Conservation (phyloP, 2,888 invertebrate species). For the Dorcus parallelipipedus region DNA sequence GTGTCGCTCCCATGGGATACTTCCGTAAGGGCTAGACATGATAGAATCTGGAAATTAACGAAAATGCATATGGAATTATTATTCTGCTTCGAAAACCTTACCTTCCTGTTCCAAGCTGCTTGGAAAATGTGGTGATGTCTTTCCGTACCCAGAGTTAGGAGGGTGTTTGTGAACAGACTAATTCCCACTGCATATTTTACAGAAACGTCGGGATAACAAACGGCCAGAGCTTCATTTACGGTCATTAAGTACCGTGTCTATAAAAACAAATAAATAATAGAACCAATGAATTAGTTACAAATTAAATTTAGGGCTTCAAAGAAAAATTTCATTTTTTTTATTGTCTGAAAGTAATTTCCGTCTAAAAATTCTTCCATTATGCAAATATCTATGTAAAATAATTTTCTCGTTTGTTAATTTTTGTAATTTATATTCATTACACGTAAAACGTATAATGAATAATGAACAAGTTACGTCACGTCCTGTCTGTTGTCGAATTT, state of each 20-base stretch:
- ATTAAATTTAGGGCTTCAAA: too few relatives aligned
- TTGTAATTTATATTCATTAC: not conserved
- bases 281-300: too few relatives aligned
- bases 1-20: slow-evolving; percentile 93
- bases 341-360: too few relatives aligned
- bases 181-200: slow-evolving; percentile 76
- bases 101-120: slow-evolving; percentile 69
- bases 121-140: slow-evolving; percentile 67
- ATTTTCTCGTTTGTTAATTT: not conserved
- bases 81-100: slow-evolving; percentile 34
- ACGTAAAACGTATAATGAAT: not conserved
- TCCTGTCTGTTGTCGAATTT: too few relatives aligned
- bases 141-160: slow-evolving; percentile 73
- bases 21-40: slow-evolving; percentile 89
- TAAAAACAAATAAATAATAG: slow-evolving; percentile 20
- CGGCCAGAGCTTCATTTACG: slow-evolving; percentile 71
- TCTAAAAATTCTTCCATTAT: too few relatives aligned
- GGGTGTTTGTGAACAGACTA: slow-evolving; percentile 70
- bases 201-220: slow-evolving; percentile 68
- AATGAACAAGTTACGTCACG: not conserved
- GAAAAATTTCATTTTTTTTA: too few relatives aligned
- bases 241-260: slow-evolving; percentile 73
- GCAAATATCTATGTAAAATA: not conserved
- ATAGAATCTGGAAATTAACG: slow-evolving; percentile 56
- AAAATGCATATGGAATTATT: slow-evolving; percentile 8